Conservation (phyloP, 2,888 invertebrate species). For the Coelinius sp. region DNA sequence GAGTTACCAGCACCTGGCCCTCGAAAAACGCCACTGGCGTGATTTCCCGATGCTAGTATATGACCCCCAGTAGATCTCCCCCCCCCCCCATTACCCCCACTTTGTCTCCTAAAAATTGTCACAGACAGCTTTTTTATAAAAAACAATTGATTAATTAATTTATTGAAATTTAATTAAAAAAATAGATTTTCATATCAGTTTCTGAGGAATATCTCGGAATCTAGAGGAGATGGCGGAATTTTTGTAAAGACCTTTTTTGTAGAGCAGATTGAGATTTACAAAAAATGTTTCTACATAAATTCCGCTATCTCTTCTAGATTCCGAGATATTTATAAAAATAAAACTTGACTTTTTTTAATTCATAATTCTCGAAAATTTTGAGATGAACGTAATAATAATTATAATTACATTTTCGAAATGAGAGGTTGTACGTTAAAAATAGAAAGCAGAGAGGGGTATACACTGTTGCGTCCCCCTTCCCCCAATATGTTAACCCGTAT, state of each 20-base stretch:
- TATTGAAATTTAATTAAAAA: too few relatives aligned
- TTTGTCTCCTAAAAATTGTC: conserved; percentile 51
- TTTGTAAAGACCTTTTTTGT: background rate
- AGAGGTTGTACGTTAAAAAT: conserved; percentile 8
- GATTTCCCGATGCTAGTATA: conserved; percentile 44
- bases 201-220: too few relatives aligned
- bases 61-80: conserved; percentile 2
- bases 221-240: background rate
- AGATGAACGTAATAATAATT: background rate
- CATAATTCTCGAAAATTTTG: background rate
- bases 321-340: background rate
- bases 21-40: conserved; percentile 43
- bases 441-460: background rate
- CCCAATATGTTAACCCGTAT: background rate
- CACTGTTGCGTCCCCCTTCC: background rate
- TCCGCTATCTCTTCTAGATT: background rate
- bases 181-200: too few relatives aligned
- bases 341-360: too few relatives aligned
- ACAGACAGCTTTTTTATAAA: too few relatives aligned
- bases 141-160: too few relatives aligned
- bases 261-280: too few relatives aligned
- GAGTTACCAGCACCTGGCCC: conserved; percentile 46
- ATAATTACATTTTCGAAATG: background rate
- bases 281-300: too few relatives aligned
- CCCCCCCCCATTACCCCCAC: background rate